Evolutionary conservation across 2,797 vertebrate genomes (phyloP).

Genomic region (Lithobates pipiens): DNA sequence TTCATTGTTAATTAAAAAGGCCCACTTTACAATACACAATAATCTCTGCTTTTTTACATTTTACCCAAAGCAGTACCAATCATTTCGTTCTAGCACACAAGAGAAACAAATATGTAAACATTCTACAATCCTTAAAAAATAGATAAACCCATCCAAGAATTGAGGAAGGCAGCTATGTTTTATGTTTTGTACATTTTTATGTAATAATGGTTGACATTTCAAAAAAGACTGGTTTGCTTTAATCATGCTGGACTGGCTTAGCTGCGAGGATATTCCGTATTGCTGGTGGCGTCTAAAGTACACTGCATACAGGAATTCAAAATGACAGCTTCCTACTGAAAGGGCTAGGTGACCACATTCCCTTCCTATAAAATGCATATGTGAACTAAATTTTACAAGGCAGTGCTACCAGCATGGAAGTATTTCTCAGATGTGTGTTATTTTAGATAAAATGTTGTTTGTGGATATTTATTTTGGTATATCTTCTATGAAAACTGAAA

Average conservation of each 20-base stretch:
- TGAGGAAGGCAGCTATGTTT: conserved; percentile 5
- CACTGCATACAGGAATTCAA: conserved; percentile 69
- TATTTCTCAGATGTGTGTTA: conserved; percentile 66
- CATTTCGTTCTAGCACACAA: too few relatives aligned
- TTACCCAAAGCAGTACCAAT: too few relatives aligned
- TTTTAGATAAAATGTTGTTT: conserved; percentile 36
- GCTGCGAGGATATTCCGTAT: conserved; percentile 65
- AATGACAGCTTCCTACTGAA: conserved; percentile 67
- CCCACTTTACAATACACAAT: too few relatives aligned
- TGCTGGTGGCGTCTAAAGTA: conserved; percentile 68
- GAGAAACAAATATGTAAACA: neutral
- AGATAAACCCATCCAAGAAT: neutral
- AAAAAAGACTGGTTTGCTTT: conserved; percentile 62
- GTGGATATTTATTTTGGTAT: too few relatives aligned
- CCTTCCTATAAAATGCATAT: conserved; percentile 65
- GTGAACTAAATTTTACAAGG: conserved; percentile 70
- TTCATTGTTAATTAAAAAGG: too few relatives aligned
- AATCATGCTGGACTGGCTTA: conserved; percentile 68
- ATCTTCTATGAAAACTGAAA: too few relatives aligned
- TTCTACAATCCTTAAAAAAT: conserved; percentile 1
- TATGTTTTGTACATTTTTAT: conserved; percentile 46
- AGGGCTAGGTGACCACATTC: conserved; percentile 68
- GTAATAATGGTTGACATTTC: conserved; percentile 63
- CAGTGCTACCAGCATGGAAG: conserved; percentile 68
- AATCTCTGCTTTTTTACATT: too few relatives aligned